A percentile compares a stretch with the other conserved stretches of the same genome.
Evolutionary conservation across 2,888 invertebrate genomes (phyloP).

Genomic region (Andricus quercusramuli): DNA sequence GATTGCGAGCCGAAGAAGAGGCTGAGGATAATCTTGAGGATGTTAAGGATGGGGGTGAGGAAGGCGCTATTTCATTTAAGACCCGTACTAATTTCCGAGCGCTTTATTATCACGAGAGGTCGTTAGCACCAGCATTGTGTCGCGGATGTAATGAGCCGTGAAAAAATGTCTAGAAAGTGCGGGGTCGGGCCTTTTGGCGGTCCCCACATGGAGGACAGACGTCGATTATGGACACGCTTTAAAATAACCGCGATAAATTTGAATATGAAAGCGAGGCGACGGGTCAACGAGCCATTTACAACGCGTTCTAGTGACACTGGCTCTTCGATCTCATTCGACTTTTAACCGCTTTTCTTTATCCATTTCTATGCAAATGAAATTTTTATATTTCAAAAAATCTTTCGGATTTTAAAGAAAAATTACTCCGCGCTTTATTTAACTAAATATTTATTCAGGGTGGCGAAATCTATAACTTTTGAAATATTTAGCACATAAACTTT

Average conservation of each 20-base stretch:
- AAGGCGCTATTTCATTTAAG: slow-evolving; percentile 32
- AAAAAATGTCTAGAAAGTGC: slow-evolving; percentile 50
- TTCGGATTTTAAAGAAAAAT: no score
- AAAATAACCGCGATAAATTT: slow-evolving; percentile 30
- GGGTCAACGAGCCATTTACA: slow-evolving; percentile 26
- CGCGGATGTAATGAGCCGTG: slow-evolving; percentile 48
- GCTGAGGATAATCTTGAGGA: background rate
- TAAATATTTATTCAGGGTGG: no score
- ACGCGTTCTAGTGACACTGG: background rate
- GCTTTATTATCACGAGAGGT: slow-evolving; percentile 47
- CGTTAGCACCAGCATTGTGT: slow-evolving; percentile 54
- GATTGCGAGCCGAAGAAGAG: background rate
- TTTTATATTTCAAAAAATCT: background rate
- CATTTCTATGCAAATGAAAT: background rate
- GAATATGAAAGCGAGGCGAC: slow-evolving; percentile 30
- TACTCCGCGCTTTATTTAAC: no score
- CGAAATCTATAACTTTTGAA: no score
- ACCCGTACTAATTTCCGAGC: slow-evolving; percentile 30
- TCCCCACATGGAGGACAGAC: slow-evolving; percentile 17
- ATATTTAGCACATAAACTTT: no score
- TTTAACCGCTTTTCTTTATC: background rate
- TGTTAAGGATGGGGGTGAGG: background rate
- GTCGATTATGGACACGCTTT: slow-evolving; percentile 30
- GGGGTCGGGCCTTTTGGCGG: slow-evolving; percentile 21
- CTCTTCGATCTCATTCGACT: background rate